Conservation (phyloP, 1,140 invertebrate species). For the Danaus melanippus region DNA sequence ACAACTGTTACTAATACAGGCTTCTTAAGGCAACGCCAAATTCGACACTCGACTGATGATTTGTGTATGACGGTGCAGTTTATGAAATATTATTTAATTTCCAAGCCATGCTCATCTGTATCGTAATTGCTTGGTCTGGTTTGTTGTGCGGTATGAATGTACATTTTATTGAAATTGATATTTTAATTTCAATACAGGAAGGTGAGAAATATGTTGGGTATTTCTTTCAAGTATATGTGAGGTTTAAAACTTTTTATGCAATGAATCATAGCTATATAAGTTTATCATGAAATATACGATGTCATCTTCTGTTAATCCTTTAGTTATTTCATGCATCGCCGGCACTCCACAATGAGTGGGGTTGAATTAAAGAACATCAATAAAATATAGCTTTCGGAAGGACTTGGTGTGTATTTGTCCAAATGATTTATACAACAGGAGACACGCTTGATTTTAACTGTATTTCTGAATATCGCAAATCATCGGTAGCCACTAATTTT, state of each 20-base stretch:
- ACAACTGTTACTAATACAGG: conserved; percentile 38
- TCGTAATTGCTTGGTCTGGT: too few species aligned
- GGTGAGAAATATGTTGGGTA: too few species aligned
- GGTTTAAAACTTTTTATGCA: too few species aligned
- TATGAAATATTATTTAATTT: conserved; percentile 20
- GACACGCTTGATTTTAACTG: too few species aligned
- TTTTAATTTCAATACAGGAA: too few species aligned
- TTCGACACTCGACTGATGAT: conserved; percentile 56
- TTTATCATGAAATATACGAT: conserved; percentile 33
- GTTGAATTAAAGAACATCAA: conserved; percentile 4
- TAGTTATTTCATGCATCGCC: conserved; percentile 45
- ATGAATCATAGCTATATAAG: too few species aligned
- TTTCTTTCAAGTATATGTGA: too few species aligned
- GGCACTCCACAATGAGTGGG: conserved; percentile 10
- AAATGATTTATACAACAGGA: too few species aligned
- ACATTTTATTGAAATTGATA: too few species aligned
- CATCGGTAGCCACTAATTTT: background rate
- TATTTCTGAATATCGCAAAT: too few species aligned
- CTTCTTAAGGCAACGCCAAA: conserved; percentile 53
- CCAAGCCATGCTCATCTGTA: too few species aligned
- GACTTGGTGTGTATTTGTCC: background rate
- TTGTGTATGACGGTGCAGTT: conserved; percentile 50
- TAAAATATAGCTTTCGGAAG: conserved; percentile 7
- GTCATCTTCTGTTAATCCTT: conserved; percentile 52
- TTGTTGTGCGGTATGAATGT: too few species aligned